Evolutionary conservation across 2,113 vertebrate species (phyloP).

Genomic region (Pygoscelis adeliae): DNA sequence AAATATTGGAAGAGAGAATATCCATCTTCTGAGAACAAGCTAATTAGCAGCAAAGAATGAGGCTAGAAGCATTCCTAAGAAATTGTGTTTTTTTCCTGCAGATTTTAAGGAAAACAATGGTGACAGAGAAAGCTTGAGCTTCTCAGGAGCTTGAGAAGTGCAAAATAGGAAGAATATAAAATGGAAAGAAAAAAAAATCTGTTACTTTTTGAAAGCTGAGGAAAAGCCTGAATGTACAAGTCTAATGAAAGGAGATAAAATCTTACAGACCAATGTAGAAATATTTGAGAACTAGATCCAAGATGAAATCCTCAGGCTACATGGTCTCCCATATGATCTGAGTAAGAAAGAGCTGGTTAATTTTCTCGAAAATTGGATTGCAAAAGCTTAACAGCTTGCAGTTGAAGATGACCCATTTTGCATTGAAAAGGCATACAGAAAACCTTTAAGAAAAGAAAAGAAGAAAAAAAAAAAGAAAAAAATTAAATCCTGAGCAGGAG

Average conservation of each 20-base stretch:
- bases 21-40: neutral
- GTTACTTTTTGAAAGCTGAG: neutral
- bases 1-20: neutral
- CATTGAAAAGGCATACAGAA: neutral
- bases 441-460: neutral
- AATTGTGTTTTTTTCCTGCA: neutral
- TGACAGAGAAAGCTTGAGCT: neutral
- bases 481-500: neutral
- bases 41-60: slow-evolving; percentile 33
- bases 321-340: slow-evolving; percentile 38
- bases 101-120: slow-evolving; percentile 11
- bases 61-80: neutral
- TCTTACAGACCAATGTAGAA: neutral
- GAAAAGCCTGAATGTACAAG: neutral
- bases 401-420: slow-evolving; percentile 63
- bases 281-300: slow-evolving; percentile 24
- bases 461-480: neutral
- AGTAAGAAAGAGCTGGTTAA: slow-evolving; percentile 43
- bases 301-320: slow-evolving; percentile 56
- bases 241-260: slow-evolving; percentile 38
- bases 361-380: slow-evolving; percentile 68
- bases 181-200: neutral
- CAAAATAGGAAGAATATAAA: neutral
- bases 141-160: neutral
- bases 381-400: slow-evolving; percentile 60